These are phyloP conservation scores for Smutsia temminckii DNA, from an alignment of 2,797 vertebrate species.

Conservation along the genomic window DNA sequence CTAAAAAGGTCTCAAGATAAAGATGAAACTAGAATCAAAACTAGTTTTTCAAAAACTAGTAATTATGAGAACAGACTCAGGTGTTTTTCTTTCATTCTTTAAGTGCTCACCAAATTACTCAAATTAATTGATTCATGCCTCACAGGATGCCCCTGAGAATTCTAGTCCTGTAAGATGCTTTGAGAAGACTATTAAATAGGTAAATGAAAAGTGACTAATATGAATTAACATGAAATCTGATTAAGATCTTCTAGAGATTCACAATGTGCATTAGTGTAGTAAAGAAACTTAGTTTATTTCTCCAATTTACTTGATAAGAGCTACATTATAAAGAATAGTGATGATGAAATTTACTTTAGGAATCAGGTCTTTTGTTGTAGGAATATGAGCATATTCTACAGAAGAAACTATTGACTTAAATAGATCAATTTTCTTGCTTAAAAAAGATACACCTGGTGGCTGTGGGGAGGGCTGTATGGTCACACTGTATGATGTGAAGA, in stretches of 20 bases:
- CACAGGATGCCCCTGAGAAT: neutral
- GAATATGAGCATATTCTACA: neutral
- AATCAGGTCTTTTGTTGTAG: neutral
- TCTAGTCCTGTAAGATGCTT: neutral
- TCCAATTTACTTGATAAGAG: neutral
- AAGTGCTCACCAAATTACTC: neutral
- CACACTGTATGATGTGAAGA: neutral
- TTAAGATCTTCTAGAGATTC: neutral
- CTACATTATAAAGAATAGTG: neutral
- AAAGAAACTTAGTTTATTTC: constrained; percentile 22
- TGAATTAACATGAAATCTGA: neutral
- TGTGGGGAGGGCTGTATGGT: neutral
- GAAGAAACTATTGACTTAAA: neutral
- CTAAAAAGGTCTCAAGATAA: neutral
- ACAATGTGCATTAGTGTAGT: neutral
- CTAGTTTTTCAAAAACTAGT: neutral
- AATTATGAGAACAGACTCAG: neutral
- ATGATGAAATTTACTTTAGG: neutral
- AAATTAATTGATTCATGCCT: neutral
- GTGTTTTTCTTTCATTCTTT: neutral
- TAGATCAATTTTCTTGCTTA: neutral
- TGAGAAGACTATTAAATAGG: neutral
- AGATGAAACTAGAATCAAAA: neutral
- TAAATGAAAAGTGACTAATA: neutral
- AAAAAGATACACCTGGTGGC: neutral